Base-by-base conservation (phyloP, 2,113 vertebrate genomes). In the Orientallactaga bullata region DNA sequence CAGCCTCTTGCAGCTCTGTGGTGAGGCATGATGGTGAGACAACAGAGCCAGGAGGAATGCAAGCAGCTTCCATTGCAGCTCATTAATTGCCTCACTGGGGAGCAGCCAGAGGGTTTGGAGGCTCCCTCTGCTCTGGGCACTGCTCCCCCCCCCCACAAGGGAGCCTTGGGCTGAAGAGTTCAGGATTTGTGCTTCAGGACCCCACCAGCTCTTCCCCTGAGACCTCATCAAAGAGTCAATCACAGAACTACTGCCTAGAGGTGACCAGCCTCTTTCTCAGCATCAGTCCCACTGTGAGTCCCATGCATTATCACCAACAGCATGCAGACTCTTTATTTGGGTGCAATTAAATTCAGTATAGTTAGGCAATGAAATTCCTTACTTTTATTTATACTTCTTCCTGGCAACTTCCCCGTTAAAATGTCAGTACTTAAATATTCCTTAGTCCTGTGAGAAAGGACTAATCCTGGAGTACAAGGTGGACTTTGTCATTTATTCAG, bases 81-180 rank as follows among this genome's bases (percentile, higher is more conserved):
- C 28, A 30, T 77, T 82, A 68, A 93, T 87, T 93, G 85, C n/a
- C 39, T 81, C 92, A 84, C 90, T 68, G 18, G 93, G 86, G 94
- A 85, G 11, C 37, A 13, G 17, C 58, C 63, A 35, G 1, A 0
- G 47, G 12, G 28, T 63, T 63, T n/a, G 5, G 2, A 0, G 10
- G 35, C n/a, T 92, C n/a, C 78, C 39, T 42, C 3, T 12, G 42
- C 6, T 1, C 32, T 26, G 13, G 18, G 7, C 17, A 0, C 55
- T 16, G 55, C 55, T 12, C 51, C 12, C 16, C 5, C 7, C 20
- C 79, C 88, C 84, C 79, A 42, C 58, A 24, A 51, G 92, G 30
- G 23, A 17, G 47, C 7, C 15, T 0, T 35, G 47, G 55, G 37
- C 83, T 35, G 58, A 79, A 63, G 74, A 8, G 0, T 77, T 85